Conservation (phyloP, 2,797 vertebrate genomes). For the Gastrophryne carolinensis region DNA sequence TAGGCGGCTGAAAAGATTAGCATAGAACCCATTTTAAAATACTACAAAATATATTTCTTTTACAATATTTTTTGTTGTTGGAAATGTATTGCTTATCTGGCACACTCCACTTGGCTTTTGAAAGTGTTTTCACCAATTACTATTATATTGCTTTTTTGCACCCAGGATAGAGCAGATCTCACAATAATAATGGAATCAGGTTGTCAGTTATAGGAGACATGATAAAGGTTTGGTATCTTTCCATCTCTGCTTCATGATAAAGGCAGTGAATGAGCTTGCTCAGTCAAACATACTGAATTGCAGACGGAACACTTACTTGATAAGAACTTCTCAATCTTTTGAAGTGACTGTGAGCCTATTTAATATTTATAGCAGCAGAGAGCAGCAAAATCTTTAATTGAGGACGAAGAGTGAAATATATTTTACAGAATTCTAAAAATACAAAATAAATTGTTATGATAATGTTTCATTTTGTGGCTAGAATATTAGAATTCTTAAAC, state of each 20-base stretch:
- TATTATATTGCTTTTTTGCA: background rate
- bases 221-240: background rate
- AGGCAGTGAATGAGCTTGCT: slow-evolving; percentile 8
- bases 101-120: background rate
- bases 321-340: slow-evolving; percentile 17
- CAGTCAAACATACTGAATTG: slow-evolving; percentile 19
- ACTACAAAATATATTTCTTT: too few relatives aligned
- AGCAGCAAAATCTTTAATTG: slow-evolving; percentile 6
- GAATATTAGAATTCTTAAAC: background rate
- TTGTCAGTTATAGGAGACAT: background rate
- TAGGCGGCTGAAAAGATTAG: too few relatives aligned
- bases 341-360: slow-evolving; percentile 15
- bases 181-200: background rate
- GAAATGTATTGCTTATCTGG: background rate
- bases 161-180: background rate
- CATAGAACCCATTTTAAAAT: too few relatives aligned
- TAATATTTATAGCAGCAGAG: slow-evolving; percentile 14
- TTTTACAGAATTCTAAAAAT: background rate
- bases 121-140: background rate
- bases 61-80: too few relatives aligned
- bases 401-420: background rate
- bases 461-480: background rate
- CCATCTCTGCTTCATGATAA: background rate
- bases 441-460: slow-evolving; percentile 2
- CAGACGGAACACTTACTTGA: slow-evolving; percentile 22